Evolutionary conservation across 2,888 invertebrate genomes (phyloP), one percentile per base, ranked within the genome.

Genomic region (Tillus elongatus): DNA sequence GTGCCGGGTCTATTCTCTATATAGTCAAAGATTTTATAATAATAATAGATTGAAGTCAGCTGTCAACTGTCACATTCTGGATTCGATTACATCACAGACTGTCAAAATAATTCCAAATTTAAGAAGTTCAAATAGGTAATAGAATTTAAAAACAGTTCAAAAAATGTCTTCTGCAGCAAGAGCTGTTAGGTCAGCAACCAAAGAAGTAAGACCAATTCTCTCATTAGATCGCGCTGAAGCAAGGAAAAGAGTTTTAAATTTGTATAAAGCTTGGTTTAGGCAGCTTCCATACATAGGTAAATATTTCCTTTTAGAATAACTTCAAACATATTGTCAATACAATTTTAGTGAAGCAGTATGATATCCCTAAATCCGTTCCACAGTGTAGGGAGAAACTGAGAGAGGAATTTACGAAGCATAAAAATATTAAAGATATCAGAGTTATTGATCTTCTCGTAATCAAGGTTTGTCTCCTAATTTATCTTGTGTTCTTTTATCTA

Each of bases 181-280:
- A n/a, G n/a, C n/a, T n/a, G n/a, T n/a, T n/a, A n/a, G n/a, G n/a
- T n/a, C n/a, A n/a, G n/a, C n/a, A n/a, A n/a, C n/a, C n/a, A 77
- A 77, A 56, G 79, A 81, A 65, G 93, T 88, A 15, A 83, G 81
- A 60, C 93, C 95, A 15, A 73, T 96, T 53, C 71, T 95, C 45
- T 95, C 95, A 1, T 53, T 81, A 35, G 80, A 81, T 60, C 69
- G 68, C 29, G 70, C 66, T 2, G 92, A 95, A 63, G 91, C 93
- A 1, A 78, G 77, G 52, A 74, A 74, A 57, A 75, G 92, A 62
- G 93, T 88, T 1, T 60, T 93, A 4, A 86, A 79, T 63, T 72
- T 96, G 37, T 96, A 95, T 66, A 90, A 85, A 69, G 83, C 91
- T 38, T 96, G 95, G 92, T 89, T 85, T 66, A 80, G 93, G 47